phyloP scores from a whole-genome alignment of 2,797 vertebrate species.

The Syngnathus acus region DNA sequence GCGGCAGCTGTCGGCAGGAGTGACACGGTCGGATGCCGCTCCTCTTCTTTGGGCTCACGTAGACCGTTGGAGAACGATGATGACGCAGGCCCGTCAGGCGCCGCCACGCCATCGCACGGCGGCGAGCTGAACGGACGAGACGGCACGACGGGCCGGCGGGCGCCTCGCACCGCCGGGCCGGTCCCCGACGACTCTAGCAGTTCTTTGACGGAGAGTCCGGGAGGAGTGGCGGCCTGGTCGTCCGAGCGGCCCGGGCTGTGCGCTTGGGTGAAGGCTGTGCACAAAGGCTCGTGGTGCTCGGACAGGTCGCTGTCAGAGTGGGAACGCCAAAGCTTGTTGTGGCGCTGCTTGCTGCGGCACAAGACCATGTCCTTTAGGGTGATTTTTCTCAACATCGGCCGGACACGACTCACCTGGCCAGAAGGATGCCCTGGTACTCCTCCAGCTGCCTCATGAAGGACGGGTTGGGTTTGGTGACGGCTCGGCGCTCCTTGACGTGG shows the following conservation, averaged over 20 bases:
- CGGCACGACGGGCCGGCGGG: conserved; percentile 37
- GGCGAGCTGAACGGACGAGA: conserved; percentile 28
- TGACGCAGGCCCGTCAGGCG: conserved; percentile 7
- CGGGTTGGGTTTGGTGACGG: conserved; percentile 92
- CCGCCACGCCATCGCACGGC: conserved; percentile 5
- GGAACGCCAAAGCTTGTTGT: conserved; percentile 96
- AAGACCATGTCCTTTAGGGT: background rate
- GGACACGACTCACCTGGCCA: conserved; percentile 78
- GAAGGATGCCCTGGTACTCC: conserved; percentile 94
- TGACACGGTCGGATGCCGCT: conserved; percentile 9
- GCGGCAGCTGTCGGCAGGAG: conserved; percentile 45
- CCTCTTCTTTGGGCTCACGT: conserved; percentile 64
- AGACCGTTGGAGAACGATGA: conserved; percentile 53
- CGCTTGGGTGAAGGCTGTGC: conserved; percentile 49
- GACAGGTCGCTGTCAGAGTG: conserved; percentile 93
- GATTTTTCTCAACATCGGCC: background rate
- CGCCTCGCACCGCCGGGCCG: conserved; percentile 33
- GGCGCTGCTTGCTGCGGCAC: conserved; percentile 84
- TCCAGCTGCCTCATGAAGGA: conserved; percentile 97
- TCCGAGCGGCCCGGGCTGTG: conserved; percentile 49
- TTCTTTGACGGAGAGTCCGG: conserved; percentile 78
- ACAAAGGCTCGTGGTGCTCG: conserved; percentile 72
- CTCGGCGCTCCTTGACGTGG: conserved; percentile 87
- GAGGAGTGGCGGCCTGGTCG: conserved; percentile 61
- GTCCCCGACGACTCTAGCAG: conserved; percentile 67